These are phyloP conservation scores for Philopotamus ludificatus DNA, from an alignment of 1,140 invertebrate genomes.

Conservation along the genomic window DNA sequence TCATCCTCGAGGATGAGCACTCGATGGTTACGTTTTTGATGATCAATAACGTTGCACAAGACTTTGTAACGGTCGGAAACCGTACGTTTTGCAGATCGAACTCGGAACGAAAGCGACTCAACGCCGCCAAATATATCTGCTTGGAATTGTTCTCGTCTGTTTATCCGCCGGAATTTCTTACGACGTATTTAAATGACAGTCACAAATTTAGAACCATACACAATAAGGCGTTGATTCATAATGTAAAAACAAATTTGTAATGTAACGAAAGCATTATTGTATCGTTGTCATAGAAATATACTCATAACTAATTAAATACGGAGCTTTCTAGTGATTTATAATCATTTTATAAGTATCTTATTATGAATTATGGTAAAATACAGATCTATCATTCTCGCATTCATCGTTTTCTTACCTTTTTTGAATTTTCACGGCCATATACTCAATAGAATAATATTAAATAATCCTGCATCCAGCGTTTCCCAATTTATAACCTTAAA, in stretches of 20 bases:
- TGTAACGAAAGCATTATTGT: no score
- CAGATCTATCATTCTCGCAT: no score
- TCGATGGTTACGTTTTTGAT: constrained; percentile 51
- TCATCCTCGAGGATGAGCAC: constrained; percentile 50
- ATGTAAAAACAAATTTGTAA: constrained; percentile 47
- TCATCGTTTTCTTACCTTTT: no score
- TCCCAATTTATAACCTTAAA: no score
- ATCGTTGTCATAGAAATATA: no score
- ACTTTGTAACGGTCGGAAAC: constrained; percentile 48
- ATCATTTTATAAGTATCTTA: no score
- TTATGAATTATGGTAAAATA: no score
- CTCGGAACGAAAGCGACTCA: constrained; percentile 50
- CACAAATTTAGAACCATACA: constrained; percentile 58
- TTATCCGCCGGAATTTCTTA: constrained; percentile 60
- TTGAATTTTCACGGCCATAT: no score
- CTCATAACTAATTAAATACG: no score
- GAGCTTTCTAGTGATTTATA: no score
- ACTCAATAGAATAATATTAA: no score
- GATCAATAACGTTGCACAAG: constrained; percentile 50
- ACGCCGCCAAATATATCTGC: constrained; percentile 56
- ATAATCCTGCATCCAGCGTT: no score
- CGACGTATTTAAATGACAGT: constrained; percentile 59
- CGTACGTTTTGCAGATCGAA: constrained; percentile 49
- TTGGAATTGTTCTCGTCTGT: constrained; percentile 56
- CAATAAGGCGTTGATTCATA: constrained; percentile 48